Conservation (phyloP, 1,140 invertebrate genomes). For the Helicoverpa armigera region DNA sequence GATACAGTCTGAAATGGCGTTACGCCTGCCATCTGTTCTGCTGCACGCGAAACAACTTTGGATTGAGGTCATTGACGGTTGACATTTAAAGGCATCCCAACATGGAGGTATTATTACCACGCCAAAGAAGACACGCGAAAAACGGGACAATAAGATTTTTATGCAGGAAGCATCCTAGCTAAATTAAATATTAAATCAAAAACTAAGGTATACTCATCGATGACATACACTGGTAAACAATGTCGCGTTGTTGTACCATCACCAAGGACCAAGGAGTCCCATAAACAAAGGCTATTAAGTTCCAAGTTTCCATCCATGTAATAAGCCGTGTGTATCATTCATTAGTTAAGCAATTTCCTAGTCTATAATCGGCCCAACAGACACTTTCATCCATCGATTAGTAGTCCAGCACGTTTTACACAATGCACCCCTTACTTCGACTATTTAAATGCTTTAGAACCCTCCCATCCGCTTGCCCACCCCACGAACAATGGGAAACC, state of each 20-base stretch:
- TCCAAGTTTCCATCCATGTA: too few relatives aligned
- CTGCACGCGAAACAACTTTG: background rate
- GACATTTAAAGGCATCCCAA: slow-evolving; percentile 43
- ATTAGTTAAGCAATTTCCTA: background rate
- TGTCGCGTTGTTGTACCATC: too few relatives aligned
- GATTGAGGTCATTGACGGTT: slow-evolving; percentile 41
- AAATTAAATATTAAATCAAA: background rate
- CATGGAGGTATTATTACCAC: slow-evolving; percentile 36
- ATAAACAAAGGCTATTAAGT: background rate
- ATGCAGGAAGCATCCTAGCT: slow-evolving; percentile 9
- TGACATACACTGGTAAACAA: too few relatives aligned
- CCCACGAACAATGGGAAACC: background rate
- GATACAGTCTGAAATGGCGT: slow-evolving; percentile 6
- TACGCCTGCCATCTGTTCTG: slow-evolving; percentile 33
- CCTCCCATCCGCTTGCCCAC: background rate
- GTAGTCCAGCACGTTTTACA: background rate
- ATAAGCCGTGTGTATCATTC: background rate
- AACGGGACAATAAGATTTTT: slow-evolving; percentile 23
- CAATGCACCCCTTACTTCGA: background rate
- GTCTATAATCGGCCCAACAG: background rate
- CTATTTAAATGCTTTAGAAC: background rate
- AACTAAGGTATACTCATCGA: too few relatives aligned
- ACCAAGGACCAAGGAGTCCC: background rate
- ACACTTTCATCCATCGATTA: background rate
- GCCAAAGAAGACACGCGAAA: slow-evolving; percentile 14